Conservation (phyloP, 2,888 invertebrate genomes). For the Eupithecia centaureata region DNA sequence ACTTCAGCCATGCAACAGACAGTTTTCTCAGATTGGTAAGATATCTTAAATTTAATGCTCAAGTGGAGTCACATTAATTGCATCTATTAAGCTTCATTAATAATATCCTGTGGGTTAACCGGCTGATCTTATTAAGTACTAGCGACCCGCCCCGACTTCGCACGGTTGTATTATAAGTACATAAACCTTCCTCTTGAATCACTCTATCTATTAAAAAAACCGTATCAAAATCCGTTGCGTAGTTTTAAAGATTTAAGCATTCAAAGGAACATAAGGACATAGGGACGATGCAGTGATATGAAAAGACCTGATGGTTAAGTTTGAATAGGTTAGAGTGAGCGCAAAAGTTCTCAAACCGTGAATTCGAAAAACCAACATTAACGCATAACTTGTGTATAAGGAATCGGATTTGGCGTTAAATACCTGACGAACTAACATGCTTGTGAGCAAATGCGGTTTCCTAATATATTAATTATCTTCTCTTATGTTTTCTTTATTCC, state of each 20-base stretch:
- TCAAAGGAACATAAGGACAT: no score
- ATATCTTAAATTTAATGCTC: slow-evolving; percentile 39
- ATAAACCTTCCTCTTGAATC: no score
- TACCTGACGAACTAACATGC: not conserved
- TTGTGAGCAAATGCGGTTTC: not conserved
- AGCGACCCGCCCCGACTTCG: no score
- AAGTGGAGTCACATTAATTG: slow-evolving; percentile 65
- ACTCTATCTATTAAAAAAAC: no score
- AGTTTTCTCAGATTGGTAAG: slow-evolving; percentile 35
- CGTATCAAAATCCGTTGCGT: no score
- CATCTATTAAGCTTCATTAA: slow-evolving; percentile 69
- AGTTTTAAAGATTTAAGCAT: no score
- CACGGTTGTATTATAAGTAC: no score
- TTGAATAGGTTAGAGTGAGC: not conserved
- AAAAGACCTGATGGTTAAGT: no score
- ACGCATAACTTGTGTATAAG: not conserved
- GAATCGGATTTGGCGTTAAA: not conserved
- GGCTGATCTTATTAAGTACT: no score
- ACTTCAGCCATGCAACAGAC: slow-evolving; percentile 11
- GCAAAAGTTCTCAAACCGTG: not conserved
- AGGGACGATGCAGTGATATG: no score
- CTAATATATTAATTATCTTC: not conserved
- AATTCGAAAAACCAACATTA: not conserved
- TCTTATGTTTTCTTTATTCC: no score
- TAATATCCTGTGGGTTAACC: slow-evolving; percentile 58